Evolutionary conservation across 2,888 invertebrate genomes (phyloP).

Genomic region (Achlya flavicornis): DNA sequence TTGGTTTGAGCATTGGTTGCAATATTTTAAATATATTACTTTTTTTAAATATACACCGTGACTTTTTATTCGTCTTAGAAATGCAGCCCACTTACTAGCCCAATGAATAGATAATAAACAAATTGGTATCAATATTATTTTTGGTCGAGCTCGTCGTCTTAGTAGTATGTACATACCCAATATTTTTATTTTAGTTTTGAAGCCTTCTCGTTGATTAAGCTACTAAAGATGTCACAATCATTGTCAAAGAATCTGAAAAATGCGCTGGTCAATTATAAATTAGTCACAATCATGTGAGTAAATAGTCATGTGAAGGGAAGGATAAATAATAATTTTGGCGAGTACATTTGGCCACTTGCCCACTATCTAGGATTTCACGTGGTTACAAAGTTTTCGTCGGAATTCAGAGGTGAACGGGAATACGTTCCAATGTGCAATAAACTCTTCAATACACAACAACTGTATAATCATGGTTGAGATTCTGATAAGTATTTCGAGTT

Average conservation of each 20-base stretch:
- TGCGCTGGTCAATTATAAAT: conserved; percentile 13
- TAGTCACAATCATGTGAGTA: conserved; percentile 45
- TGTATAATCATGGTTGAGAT: background rate
- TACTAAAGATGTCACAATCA: background rate
- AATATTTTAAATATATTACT: no score
- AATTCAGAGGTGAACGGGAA: conserved; percentile 19
- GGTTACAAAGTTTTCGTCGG: conserved; percentile 18
- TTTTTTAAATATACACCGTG: no score
- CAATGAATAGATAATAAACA: no score
- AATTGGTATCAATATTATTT: no score
- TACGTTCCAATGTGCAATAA: background rate
- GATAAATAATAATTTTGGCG: conserved; percentile 43
- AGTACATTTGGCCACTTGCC: conserved; percentile 54
- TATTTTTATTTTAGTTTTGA: background rate
- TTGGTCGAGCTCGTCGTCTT: no score
- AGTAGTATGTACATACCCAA: background rate
- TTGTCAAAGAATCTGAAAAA: background rate
- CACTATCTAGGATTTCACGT: conserved; percentile 35
- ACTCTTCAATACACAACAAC: background rate
- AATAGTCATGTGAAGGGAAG: conserved; percentile 45
- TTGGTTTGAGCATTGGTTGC: no score
- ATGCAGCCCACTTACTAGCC: no score
- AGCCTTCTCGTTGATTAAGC: no score
- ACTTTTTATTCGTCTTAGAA: no score
- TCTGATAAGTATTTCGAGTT: no score